phyloP scores from a whole-genome alignment of 2,888 invertebrate species.

The Brenthis hecate region DNA sequence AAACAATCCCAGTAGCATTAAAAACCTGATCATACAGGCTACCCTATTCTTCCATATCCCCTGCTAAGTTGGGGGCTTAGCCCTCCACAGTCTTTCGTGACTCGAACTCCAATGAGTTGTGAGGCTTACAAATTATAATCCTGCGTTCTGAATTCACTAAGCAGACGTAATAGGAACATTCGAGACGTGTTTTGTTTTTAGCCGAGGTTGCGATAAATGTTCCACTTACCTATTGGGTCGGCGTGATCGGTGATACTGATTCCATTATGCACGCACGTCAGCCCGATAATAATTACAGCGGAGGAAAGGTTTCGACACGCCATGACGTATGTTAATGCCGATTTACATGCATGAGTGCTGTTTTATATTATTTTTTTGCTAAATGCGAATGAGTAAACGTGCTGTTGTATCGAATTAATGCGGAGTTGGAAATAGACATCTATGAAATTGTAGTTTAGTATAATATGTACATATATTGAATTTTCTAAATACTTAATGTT shows the following conservation, averaged over 20 bases:
- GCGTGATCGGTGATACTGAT: neutral
- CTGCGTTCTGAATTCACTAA: conserved; percentile 31
- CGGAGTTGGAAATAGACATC: too few relatives aligned
- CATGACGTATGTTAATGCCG: conserved; percentile 1
- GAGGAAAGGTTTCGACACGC: conserved; percentile 20
- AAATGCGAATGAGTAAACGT: too few relatives aligned
- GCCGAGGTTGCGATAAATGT: conserved; percentile 17
- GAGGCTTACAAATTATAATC: conserved; percentile 28
- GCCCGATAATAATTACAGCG: conserved; percentile 7
- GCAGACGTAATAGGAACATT: conserved; percentile 25
- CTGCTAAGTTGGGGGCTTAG: neutral
- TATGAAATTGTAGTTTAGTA: too few relatives aligned
- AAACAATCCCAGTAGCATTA: neutral
- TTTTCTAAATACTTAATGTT: too few relatives aligned
- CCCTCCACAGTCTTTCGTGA: conserved; percentile 5
- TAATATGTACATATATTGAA: too few relatives aligned
- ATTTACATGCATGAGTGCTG: conserved; percentile 2
- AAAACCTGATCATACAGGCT: neutral
- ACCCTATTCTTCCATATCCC: neutral
- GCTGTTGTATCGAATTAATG: too few relatives aligned
- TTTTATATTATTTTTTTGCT: too few relatives aligned
- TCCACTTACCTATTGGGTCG: conserved; percentile 18
- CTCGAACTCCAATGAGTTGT: conserved; percentile 2
- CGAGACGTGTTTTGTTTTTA: conserved; percentile 22
- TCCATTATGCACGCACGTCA: conserved; percentile 20